Conservation (phyloP, 2,797 vertebrate species). For the Anabas testudineus region DNA sequence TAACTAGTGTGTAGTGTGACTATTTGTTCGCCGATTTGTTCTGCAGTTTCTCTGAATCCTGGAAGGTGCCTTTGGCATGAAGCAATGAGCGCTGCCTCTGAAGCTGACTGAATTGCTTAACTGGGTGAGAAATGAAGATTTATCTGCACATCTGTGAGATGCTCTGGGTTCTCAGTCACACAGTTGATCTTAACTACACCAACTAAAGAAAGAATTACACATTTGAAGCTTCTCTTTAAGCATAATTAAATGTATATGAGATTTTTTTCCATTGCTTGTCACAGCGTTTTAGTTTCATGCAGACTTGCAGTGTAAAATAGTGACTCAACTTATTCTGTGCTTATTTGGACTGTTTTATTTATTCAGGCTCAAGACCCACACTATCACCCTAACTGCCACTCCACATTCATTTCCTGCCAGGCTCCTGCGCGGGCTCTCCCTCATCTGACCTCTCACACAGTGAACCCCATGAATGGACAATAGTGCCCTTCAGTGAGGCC, state of each 20-base stretch:
- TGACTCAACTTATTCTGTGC: conserved; percentile 19
- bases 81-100: conserved; percentile 42
- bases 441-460: conserved; percentile 85
- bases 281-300: neutral
- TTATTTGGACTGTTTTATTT: conserved; percentile 60
- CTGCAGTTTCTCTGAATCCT: conserved; percentile 75
- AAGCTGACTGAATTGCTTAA: conserved; percentile 69
- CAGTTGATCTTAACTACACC: conserved; percentile 43
- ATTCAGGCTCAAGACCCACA: conserved; percentile 60
- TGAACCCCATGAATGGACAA: conserved; percentile 87
- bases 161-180: conserved; percentile 49
- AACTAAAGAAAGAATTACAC: conserved; percentile 6
- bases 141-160: conserved; percentile 81
- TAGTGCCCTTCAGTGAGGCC: conserved; percentile 82
- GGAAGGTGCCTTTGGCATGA: conserved; percentile 76
- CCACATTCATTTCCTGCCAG: conserved; percentile 83
- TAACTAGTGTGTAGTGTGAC: conserved; percentile 79
- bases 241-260: neutral
- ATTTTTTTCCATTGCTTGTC: conserved; percentile 1
- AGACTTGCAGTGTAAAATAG: neutral
- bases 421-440: conserved; percentile 66
- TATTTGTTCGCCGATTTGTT: conserved; percentile 86
- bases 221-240: conserved; percentile 19
- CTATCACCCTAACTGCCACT: conserved; percentile 65
- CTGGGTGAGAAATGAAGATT: conserved; percentile 82